Evolutionary conservation across 1,140 invertebrate species (phyloP), one percentile per base, ranked within the genome.

Genomic region (Caerostris darwini): DNA sequence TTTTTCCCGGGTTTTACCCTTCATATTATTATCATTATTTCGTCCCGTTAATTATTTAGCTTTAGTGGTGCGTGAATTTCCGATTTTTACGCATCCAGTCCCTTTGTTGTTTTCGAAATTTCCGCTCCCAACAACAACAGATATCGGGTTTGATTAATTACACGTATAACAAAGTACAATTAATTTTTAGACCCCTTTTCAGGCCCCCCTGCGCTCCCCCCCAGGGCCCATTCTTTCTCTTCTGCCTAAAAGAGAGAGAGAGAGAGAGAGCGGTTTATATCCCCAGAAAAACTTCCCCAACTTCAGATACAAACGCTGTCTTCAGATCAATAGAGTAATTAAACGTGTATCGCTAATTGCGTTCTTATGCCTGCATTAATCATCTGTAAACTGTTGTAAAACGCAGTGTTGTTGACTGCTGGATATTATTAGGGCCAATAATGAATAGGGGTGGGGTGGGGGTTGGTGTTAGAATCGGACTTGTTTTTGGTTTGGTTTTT

Each of bases 301-400:
- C 83, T 81, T 81, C 85, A 94, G 85, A 88, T 82, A 56, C 92
- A 94, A 88, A 82, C 86, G 61, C 54, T 71, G 82, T 61, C 67
- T 90, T 8, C 17, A n/a, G 83, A 94, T 94, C 92, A 89, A 94
- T 94, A 89, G 86, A 14, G 56, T 94, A 94, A 94, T 94, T 94
- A 94, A 94, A 94, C 85, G 92, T 89, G 61, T 94, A 94, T 85
- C 85, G 61, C 92, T 94, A 94, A 94, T 94, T 94, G 69, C 92
- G 85, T 94, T 94, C 92, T 94, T 94, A 94, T 94, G 92, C 69
- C 34, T n/a, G 69, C 85, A 94, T 94, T 94, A 94, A 94, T 94
- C 86, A 94, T 89, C 86, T 34, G 85, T 54, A 81, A 81, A 94
- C 67, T 89, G 86, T 61, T 87, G 82, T 81, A 93, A 93, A 87